Evolutionary conservation across 2,113 vertebrate genomes (phyloP).

Genomic region (Petroica traversi): DNA sequence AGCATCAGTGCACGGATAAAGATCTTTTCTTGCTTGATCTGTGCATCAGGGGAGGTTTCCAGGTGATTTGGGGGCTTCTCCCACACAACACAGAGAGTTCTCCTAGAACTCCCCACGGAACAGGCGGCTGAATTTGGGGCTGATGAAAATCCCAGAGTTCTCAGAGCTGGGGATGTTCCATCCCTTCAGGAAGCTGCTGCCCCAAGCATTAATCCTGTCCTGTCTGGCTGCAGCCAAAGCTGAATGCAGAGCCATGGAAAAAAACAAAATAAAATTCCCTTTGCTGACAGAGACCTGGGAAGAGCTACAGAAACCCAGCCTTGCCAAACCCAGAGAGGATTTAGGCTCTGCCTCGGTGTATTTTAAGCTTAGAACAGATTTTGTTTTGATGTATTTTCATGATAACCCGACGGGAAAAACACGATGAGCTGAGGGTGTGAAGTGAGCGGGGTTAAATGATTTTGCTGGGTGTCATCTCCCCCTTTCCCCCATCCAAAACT

Average conservation of each 20-base stretch:
- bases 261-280: background rate
- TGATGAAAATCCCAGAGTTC: background rate
- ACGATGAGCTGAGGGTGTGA: background rate
- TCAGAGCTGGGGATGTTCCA: background rate
- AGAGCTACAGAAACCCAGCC: background rate
- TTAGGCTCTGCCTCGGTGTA: background rate
- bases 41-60: background rate
- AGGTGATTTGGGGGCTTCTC: background rate
- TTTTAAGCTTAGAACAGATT: background rate
- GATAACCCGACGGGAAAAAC: background rate
- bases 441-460: background rate
- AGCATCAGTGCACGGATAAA: background rate
- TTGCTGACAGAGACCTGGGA: background rate
- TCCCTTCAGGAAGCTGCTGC: background rate
- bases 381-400: background rate
- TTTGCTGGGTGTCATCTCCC: background rate
- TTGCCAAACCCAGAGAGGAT: background rate
- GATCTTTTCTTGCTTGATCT: background rate
- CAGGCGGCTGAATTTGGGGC: background rate
- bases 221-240: background rate
- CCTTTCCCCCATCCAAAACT: background rate
- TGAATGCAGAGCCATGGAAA: background rate
- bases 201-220: background rate
- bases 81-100: background rate
- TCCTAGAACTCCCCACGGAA: background rate